Conservation (phyloP, 2,797 vertebrate species). For the Microtus agrestis region DNA sequence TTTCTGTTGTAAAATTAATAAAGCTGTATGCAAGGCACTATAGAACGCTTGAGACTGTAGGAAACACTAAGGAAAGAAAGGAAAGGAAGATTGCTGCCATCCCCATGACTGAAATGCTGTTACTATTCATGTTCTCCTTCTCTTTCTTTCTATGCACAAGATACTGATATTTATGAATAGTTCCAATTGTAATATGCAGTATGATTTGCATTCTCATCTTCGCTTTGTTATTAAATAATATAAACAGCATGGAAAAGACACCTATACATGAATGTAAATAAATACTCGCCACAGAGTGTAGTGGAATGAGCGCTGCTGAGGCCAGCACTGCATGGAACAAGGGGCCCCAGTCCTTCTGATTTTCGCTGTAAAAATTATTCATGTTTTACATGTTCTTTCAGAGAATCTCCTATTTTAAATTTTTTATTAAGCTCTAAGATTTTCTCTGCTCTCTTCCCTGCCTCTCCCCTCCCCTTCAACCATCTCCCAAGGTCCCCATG, state of each 20-base stretch:
- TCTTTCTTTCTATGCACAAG: background rate
- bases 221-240: background rate
- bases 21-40: background rate
- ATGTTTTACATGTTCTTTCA: background rate
- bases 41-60: background rate
- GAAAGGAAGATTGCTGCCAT: background rate
- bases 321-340: background rate
- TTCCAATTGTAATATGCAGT: background rate
- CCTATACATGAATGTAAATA: background rate
- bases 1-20: conserved; percentile 21
- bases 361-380: background rate
- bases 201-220: background rate
- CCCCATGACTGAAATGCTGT: background rate
- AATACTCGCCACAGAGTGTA: background rate
- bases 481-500: too few species aligned
- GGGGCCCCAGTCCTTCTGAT: background rate
- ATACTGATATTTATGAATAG: background rate
- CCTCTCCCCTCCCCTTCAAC: too few species aligned
- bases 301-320: background rate
- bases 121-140: background rate
- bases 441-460: too few species aligned
- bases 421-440: too few species aligned
- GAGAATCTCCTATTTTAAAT: too few species aligned
- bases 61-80: background rate
- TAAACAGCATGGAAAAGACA: background rate